Evolutionary conservation across 2,888 invertebrate species (phyloP), one percentile per base, ranked within the genome.

Genomic region (Monoplex corrugatus): DNA sequence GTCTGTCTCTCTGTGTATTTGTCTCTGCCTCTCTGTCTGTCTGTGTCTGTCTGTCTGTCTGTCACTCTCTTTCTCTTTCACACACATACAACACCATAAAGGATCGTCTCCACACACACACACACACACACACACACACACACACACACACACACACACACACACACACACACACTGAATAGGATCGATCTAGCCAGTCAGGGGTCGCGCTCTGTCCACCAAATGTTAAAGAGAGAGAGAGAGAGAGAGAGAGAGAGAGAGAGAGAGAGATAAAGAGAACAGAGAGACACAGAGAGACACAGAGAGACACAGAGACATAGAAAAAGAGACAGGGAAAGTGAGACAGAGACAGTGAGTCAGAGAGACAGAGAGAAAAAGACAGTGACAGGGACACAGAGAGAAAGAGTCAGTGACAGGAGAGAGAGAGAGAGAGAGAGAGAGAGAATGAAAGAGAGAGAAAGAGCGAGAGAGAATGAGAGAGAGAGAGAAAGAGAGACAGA

Each of bases 61-160:
- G 16, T 63, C 63, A 23, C 13, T 63, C 63, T 63, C 13, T 63
- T 28, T 63, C 63, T 23, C 63, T 63, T 23, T 50, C 16, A n/a
- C n/a, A n/a, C n/a, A n/a, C n/a, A n/a, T n/a, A n/a, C n/a, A n/a
- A n/a, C n/a, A n/a, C n/a, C n/a, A n/a, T n/a, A n/a, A n/a, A n/a
- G n/a, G n/a, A n/a, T n/a, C n/a, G 50, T 50, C 8, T 19, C 50
- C 13, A 68, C 68, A 68, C 68, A 3, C 23, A 63, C 63, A 63
- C 63, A 63, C 10, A 63, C 63, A 63, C 63, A 63, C 63, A 63
- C 63, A 63, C 63, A 63, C 63, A 63, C 23, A 63, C 63, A 72
- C 72, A 72, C 72, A 32, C 35, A 72, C 16, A 16, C 16, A 19
- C 32, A 32, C 32, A 16, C 72, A 5, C 72, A 16, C 63, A 28